phyloP scores from a whole-genome alignment of 2,113 vertebrate genomes.

The Cyanoderma ruficeps region DNA sequence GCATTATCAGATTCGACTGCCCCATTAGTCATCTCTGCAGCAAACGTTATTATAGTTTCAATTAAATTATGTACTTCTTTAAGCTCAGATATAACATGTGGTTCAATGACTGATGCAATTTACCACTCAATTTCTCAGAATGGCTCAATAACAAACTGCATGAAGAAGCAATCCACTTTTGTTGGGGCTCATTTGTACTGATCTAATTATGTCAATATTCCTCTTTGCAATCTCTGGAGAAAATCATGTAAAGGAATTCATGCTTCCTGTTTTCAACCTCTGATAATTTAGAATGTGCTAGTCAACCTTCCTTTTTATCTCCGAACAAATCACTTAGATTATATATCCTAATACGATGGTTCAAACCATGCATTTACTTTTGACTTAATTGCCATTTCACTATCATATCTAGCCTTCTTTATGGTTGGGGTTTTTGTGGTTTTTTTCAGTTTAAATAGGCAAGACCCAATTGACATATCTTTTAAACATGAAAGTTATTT shows the following conservation, averaged over 20 bases:
- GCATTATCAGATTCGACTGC: not conserved
- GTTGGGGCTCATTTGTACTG: not conserved
- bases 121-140: not conserved
- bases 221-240: not conserved
- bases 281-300: not conserved
- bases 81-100: not conserved
- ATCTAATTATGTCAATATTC: not conserved
- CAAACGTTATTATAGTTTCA: not conserved
- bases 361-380: not conserved
- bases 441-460: not conserved
- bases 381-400: not conserved
- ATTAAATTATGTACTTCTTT: not conserved
- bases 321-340: not conserved
- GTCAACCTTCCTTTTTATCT: not conserved
- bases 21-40: not conserved
- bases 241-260: not conserved
- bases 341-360: not conserved
- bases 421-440: rapidly evolving
- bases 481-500: not conserved
- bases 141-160: not conserved
- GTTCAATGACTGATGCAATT: not conserved
- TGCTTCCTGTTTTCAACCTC: not conserved
- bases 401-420: not conserved
- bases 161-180: not conserved
- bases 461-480: not conserved